Evolutionary conservation across 2,888 invertebrate species (phyloP), one percentile per base, ranked within the genome.

Genomic region (Lepas anatifera): DNA sequence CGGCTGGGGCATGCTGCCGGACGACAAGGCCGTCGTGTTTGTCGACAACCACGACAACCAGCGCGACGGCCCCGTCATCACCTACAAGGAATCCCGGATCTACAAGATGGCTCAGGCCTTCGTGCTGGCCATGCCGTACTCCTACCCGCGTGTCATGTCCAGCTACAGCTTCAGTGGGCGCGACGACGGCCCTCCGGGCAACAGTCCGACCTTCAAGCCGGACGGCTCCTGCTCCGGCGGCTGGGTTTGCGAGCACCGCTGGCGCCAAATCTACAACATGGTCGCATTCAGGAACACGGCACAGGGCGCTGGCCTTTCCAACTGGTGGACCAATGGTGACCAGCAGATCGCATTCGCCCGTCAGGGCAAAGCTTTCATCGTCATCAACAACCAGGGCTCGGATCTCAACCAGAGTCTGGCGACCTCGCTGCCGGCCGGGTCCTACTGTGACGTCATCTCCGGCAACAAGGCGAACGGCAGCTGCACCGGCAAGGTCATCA

Each of bases 31-130:
- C 3, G 77, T 93, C 0, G 86, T 88, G 25, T 93, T 94, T 77
- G 86, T 94, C 69, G 94, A 94, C 77, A 95, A 95, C 80, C 95
- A 95, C 77, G 95, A 95, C 79, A 92, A 90, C 77, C 93, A 94
- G 78, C 87, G 87, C 68, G 75, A 75, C 25, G 83, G 81, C 11
- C 76, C 79, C 68, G 85, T 89, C 66, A 81, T 91, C 8, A 90
- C 87, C 3, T 86, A 89, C 79, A 89, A 89, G 1, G 52, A 27
- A 27, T 39, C 71, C 22, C 72, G 63, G 46, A 66, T 67, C 35
- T 73, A 74, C 67, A 76, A 84, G 81, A 85, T 84, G 82, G 95
- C 93, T 0, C 87, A 87, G 6, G 91, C 90, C 0, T 95, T 93
- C 79, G 91, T 89, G 86, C 82, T 96, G 79, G 92, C 94, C 0